phyloP scores from a whole-genome alignment of 1,140 invertebrate species.

The Eurytemora carolleeae region DNA sequence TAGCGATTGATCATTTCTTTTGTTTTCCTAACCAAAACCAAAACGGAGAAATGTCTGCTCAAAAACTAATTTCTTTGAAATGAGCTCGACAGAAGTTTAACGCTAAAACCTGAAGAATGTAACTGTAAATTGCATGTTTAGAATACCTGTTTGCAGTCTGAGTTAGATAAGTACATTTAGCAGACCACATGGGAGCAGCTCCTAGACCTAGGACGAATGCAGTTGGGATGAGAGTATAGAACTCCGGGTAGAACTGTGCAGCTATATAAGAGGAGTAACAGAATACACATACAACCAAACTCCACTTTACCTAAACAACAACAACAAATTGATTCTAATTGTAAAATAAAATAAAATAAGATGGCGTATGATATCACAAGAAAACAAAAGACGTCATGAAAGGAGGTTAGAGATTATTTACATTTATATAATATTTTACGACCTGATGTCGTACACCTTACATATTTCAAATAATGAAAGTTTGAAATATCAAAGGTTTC shows the following conservation, averaged over 20 bases:
- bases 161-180: conserved; percentile 84
- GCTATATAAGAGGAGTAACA: conserved; percentile 83
- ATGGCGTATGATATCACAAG: too few relatives aligned
- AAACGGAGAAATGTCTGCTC: not conserved
- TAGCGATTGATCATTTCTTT: too few relatives aligned
- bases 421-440: too few relatives aligned
- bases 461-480: too few relatives aligned
- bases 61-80: conserved; percentile 22
- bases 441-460: too few relatives aligned
- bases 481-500: too few relatives aligned
- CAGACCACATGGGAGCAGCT: conserved; percentile 87
- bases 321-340: too few relatives aligned
- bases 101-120: too few relatives aligned
- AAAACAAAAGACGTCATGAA: too few relatives aligned
- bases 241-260: conserved; percentile 71
- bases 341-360: too few relatives aligned
- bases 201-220: conserved; percentile 68
- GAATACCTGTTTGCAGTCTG: conserved; percentile 29
- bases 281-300: conserved; percentile 66
- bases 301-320: conserved; percentile 75
- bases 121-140: conserved; percentile 1
- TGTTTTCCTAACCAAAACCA: too few relatives aligned
- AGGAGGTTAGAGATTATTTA: too few relatives aligned
- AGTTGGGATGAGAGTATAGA: conserved; percentile 75
- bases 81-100: not conserved